Evolutionary conservation across 2,888 invertebrate genomes (phyloP), one percentile per base, ranked within the genome.

Genomic region (Epinotia bilunana): DNA sequence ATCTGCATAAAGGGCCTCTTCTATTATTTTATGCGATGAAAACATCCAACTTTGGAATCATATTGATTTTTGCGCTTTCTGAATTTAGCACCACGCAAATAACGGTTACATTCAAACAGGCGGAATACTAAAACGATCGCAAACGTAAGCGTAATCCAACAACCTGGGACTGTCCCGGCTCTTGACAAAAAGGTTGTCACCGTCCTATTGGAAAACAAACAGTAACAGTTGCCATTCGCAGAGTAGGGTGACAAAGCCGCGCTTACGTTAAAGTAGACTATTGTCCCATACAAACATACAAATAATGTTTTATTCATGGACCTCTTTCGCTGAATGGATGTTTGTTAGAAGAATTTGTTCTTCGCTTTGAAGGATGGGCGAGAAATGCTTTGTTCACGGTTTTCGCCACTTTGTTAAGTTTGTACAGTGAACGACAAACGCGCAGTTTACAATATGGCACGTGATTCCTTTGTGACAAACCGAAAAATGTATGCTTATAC

Each of bases 261-360:
- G 86, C 84, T 88, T 85, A 87, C 87, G 87, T 86, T 87, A 87
- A 88, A 87, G 86, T 83, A 83, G 81, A 80, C 83, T 85, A 74
- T 89, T 90, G 89, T 91, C 87, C 87, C 81, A 80, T 81, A 79
- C 88, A 89, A 91, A 88, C 86, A 80, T 81, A 79, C 88, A 89
- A 90, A 88, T 86, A 87, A 90, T 91, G 86, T 87, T 86, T 91
- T 91, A 91, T 91, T 91, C 91, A 91, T 90, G 80, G 81, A 81
- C 83, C 83, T 87, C 86, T 86, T 86, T 87, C 85, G 80, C 80
- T 83, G 83, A 83, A 83, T 81, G 77, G 72, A 77, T 80, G 80
- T 83, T 81, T 83, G 82, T 82, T 83, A 63, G 72, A 57, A 55
- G 63, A 55, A 67, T 67, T 72, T 74, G 74, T 74, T 64, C 63